A percentile compares a stretch with the other conserved stretches of the same genome.
These are phyloP conservation scores for Crocidura indochinensis DNA, from an alignment of 2,797 vertebrate genomes.

Conservation along the genomic window DNA sequence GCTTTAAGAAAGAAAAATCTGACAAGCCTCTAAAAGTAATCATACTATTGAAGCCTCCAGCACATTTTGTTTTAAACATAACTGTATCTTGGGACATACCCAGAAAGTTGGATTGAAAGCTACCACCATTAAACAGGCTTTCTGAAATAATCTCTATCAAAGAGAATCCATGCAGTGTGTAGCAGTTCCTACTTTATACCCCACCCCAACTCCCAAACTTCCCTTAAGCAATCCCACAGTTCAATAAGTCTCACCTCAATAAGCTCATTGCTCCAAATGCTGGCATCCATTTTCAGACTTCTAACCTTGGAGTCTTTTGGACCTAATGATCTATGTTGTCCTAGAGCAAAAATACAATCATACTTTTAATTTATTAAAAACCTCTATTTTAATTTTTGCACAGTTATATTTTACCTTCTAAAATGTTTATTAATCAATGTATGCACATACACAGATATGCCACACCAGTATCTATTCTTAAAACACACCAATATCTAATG, in stretches of 20 bases:
- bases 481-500: background rate
- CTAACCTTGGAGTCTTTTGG: constrained; percentile 96
- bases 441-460: accelerated
- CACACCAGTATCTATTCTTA: too few species aligned
- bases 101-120: constrained; percentile 2
- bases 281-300: constrained; percentile 97
- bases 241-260: constrained; percentile 93
- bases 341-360: constrained; percentile 88
- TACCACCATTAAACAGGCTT: background rate
- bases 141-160: background rate
- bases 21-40: background rate
- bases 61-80: constrained; percentile 62
- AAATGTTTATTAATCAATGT: background rate
- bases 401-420: background rate
- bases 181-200: accelerated
- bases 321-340: constrained; percentile 96
- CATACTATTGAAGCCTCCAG: constrained; percentile 27
- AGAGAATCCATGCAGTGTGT: background rate
- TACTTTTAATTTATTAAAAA: background rate
- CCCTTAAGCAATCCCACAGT: background rate
- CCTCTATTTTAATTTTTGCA: constrained; percentile 30
- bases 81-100: constrained; percentile 20
- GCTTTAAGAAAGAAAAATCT: constrained; percentile 17
- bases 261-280: constrained; percentile 97
- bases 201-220: background rate